phyloP scores from a whole-genome alignment of 2,113 vertebrate genomes.

The Erythrocercus mccallii region DNA sequence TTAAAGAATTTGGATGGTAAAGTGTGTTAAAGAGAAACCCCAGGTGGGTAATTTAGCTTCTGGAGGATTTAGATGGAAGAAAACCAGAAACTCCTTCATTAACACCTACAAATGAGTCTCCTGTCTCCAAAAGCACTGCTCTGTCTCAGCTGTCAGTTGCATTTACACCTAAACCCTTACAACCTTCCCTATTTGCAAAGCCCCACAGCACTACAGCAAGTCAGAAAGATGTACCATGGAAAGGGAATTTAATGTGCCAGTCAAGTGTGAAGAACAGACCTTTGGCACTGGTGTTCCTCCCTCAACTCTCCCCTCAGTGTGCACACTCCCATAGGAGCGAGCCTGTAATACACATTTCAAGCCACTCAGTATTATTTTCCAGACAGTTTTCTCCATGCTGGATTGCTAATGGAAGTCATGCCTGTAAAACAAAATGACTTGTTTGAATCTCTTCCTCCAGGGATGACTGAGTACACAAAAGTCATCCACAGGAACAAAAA shows the following conservation, averaged over 20 bases:
- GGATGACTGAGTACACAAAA: background rate
- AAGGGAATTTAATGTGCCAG: background rate
- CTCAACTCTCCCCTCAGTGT: background rate
- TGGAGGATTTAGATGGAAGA: background rate
- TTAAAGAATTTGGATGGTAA: background rate
- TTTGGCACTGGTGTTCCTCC: background rate
- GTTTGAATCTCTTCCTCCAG: constrained; percentile 18
- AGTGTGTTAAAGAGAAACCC: background rate
- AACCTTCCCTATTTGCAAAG: background rate
- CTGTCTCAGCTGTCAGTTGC: background rate
- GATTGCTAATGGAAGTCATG: constrained; percentile 38
- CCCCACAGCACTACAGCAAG: background rate
- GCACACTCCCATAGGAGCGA: background rate
- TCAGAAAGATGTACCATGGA: background rate
- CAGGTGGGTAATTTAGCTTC: background rate
- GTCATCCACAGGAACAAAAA: background rate
- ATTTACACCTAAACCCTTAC: background rate
- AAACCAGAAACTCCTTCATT: background rate
- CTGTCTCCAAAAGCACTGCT: background rate
- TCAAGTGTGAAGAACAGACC: constrained; percentile 43
- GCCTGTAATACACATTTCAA: constrained; percentile 42
- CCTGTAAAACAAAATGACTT: constrained; percentile 52
- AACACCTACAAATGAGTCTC: background rate
- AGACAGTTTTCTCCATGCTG: constrained; percentile 46
- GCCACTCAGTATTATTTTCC: constrained; percentile 34